Evolutionary conservation across 2,113 vertebrate species (phyloP).

Genomic region (Sminthopsis crassicaudata): DNA sequence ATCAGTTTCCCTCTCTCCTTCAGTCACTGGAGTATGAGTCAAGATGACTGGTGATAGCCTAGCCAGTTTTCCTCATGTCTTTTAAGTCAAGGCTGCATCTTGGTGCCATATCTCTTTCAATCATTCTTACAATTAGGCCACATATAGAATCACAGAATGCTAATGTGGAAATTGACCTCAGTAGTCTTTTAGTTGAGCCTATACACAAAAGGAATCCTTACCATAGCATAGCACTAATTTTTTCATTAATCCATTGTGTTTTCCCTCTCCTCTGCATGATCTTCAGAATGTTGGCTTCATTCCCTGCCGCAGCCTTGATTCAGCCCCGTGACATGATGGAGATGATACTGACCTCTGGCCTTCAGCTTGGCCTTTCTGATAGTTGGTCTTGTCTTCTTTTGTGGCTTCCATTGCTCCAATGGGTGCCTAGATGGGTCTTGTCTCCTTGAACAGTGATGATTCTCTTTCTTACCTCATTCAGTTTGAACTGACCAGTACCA

Average conservation of each 20-base stretch:
- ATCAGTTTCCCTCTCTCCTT: not conserved
- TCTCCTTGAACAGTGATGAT: not conserved
- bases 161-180: not conserved
- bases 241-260: not conserved
- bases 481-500: not conserved
- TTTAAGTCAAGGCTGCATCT: not conserved
- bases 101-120: not conserved
- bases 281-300: not conserved
- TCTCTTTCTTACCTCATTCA: not conserved
- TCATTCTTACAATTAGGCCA: not conserved
- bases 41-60: too few species aligned
- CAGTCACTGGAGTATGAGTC: too few species aligned
- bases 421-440: not conserved
- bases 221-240: not conserved
- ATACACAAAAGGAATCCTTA: not conserved
- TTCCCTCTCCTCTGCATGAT: not conserved
- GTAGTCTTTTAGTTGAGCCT: not conserved
- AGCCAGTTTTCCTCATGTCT: not conserved
- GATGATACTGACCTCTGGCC: not conserved
- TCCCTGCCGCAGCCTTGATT: not conserved
- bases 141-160: not conserved
- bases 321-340: not conserved
- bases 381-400: not conserved
- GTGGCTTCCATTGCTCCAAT: not conserved
- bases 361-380: not conserved